Evolutionary conservation across 2,888 invertebrate genomes (phyloP), one percentile per base, ranked within the genome.

Genomic region (Cosmorhoe ocellata): DNA sequence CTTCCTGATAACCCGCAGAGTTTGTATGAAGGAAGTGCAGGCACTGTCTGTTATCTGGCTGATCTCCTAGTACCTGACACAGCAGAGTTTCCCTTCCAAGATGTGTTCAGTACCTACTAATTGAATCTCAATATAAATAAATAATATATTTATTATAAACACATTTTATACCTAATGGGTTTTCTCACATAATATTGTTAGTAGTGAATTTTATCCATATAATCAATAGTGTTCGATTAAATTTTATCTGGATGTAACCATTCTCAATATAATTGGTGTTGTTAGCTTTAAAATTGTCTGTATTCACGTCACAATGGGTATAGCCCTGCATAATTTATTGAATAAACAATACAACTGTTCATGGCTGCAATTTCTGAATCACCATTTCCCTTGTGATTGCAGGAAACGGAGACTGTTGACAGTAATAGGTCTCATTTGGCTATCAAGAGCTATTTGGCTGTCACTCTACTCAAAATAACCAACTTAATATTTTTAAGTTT

Each of bases 1-100:
- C 92, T 92, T 9, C 97, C 97, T 0, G 97, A 97, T 78, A 91
- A 92, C 63, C 97, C 97, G 0, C 95, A 93, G 69, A 96, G 96
- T 71, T 89, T 98, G 63, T 97, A 93, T 79, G 98, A 98, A 84
- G 98, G 98, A 1, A 91, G 93, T 46, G 96, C 97, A 7, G 98
- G 98, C 1, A 95, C 97, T 0, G 94, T 95, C 6, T 97, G 97
- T 71, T 98, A 92, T 76, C 82, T 98, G 42, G 90, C 93, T 6
- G 97, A 98, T 87, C 81, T 97, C 1, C 79, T 94, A 0, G 82
- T 93, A 39, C 96, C 96, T 4, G 91, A 93, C 14, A 91, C 91
- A 52, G 95, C 97, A 2, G 92, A 93, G 69, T 97, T 97, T 79
- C 97, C 97, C 0, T 96, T 97, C 71, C 94, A 94, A 85, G 94